These are phyloP conservation scores for Chrysopilus asiliformis DNA, from an alignment of 2,888 invertebrate genomes.

Conservation along the genomic window DNA sequence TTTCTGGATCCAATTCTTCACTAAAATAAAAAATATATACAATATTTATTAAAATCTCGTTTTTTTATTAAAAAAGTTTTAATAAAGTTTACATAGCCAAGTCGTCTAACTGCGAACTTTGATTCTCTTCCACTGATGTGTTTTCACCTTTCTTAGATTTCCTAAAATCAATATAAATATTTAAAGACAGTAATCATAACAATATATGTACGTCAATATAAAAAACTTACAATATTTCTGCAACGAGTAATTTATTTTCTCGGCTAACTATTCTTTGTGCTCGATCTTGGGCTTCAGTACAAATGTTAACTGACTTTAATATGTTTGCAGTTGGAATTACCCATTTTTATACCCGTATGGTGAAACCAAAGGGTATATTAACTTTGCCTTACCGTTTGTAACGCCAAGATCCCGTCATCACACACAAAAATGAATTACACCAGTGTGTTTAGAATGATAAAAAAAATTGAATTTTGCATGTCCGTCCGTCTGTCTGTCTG, in stretches of 20 bases:
- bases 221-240: background rate
- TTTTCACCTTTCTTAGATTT: background rate
- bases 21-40: background rate
- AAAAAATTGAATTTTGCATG: too few relatives aligned
- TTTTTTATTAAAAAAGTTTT: background rate
- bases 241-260: background rate
- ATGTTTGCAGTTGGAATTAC: background rate
- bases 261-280: background rate
- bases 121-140: background rate
- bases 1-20: background rate
- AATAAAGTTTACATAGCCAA: background rate
- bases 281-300: background rate
- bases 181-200: background rate
- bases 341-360: too few relatives aligned
- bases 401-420: too few relatives aligned
- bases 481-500: too few relatives aligned
- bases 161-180: background rate
- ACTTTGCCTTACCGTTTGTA: too few relatives aligned
- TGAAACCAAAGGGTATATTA: too few relatives aligned
- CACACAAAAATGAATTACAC: too few relatives aligned
- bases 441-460: too few relatives aligned
- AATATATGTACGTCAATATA: background rate
- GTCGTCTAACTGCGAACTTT: background rate
- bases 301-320: background rate
- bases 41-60: background rate